Base-by-base conservation (phyloP, 2,888 invertebrate genomes). In the Drosophila buzzatii region DNA sequence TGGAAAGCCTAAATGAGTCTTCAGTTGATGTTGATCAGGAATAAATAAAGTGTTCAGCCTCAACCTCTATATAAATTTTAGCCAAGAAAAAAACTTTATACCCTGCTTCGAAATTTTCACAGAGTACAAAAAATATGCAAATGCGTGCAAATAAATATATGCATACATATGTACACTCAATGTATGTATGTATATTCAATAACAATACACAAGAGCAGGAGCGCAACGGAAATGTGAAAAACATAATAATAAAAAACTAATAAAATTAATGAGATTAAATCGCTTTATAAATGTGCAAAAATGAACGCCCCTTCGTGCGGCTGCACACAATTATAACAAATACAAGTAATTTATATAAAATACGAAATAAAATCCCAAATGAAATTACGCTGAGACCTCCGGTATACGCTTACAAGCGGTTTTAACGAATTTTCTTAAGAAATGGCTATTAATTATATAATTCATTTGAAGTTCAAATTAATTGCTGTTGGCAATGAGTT, bases 201-300 rank as follows among this genome's bases (percentile, higher is more conserved):
- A 49, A 49, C 70, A 64, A 64, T 47, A 47, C 35, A 16, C 41
- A 44, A 55, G 55, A 61, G 23, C 37, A 23, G n/a, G n/a, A n/a
- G n/a, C 45, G 52, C 41, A 70, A 60, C 67, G 68, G 68, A 76
- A 70, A 71, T 75, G 63, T 58, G 42, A 39, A 71, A 68, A 41
- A 27, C 39, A 53, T 31, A 55, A 47, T 33, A 42, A 68, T 51
- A 70, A 63, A 58, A 75, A 83, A 78, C 78, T 81, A 78, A 89
- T 81, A 60, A 86, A 75, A 87, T 87, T 76, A 79, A 84, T 73
- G 55, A 45, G 76, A 84, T 86, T 81, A 75, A 67, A 78, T 76
- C 72, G 59, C 35, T 66, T 67, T 45, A 57, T 51, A 73, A 79
- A 73, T 68, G 49, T 55, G 64, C 53, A 51, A 37, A 69, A 69